A percentile compares a stretch with the other conserved stretches of the same genome.
Evolutionary conservation across 2,797 vertebrate genomes (phyloP).

Genomic region (Botia kubotai): DNA sequence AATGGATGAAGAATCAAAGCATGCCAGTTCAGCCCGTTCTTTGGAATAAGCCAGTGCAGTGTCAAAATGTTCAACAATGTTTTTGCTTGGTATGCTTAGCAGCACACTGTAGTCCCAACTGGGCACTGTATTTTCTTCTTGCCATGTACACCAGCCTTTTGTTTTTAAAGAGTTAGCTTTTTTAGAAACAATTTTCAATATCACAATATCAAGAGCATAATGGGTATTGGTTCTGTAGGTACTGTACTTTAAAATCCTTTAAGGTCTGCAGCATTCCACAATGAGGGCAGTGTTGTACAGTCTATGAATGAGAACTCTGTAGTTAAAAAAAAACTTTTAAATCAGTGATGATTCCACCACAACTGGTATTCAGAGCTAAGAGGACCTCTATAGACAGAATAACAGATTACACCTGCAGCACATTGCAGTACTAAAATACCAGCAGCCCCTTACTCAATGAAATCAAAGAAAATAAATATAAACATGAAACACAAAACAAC

Average conservation of each 20-base stretch:
- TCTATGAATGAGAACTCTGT: neutral
- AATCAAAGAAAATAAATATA: neutral
- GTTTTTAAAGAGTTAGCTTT: conserved; percentile 6
- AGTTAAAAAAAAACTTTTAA: neutral
- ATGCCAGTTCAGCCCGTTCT: too few species aligned
- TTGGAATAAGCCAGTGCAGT: too few species aligned
- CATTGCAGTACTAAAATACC: neutral
- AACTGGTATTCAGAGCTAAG: conserved; percentile 5
- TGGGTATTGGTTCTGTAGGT: neutral
- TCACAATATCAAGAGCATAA: neutral
- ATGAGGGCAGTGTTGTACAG: neutral
- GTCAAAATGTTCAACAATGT: neutral
- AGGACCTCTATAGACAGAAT: conserved; percentile 16
- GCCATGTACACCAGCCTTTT: neutral
- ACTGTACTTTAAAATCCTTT: neutral
- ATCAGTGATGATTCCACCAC: neutral
- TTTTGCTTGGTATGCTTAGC: neutral
- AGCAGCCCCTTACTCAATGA: neutral
- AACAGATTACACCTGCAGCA: conserved; percentile 15
- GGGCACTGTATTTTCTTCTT: neutral
- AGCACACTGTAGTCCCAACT: too few species aligned
- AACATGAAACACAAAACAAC: conserved; percentile 2
- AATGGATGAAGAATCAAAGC: conserved; percentile 35
- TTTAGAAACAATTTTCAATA: neutral
- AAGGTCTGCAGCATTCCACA: neutral